These are phyloP conservation scores for Ptilorrhoa leucosticta DNA, from an alignment of 2,113 vertebrate species.

Conservation along the genomic window DNA sequence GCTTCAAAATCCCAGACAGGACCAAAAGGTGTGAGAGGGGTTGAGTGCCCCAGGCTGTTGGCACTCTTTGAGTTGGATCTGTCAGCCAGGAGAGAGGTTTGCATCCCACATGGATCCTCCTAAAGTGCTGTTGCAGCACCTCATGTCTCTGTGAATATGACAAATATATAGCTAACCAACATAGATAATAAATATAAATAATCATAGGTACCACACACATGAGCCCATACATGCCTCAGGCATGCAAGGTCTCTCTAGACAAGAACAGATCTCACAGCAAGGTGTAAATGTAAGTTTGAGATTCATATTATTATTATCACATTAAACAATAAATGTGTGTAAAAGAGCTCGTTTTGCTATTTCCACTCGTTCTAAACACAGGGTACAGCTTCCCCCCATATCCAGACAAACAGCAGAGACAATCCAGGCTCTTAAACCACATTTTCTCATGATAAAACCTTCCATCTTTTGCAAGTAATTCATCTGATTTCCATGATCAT, in stretches of 20 bases:
- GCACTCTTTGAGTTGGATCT: neutral
- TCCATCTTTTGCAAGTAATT: conserved; percentile 23
- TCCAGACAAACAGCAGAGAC: neutral
- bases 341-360: neutral
- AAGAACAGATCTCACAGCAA: neutral
- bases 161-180: neutral
- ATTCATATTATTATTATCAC: neutral
- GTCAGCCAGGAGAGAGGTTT: neutral
- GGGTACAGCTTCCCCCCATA: neutral
- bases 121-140: neutral
- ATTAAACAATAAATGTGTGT: neutral
- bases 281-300: neutral
- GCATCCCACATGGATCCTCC: neutral
- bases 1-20: neutral
- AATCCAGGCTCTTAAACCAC: neutral
- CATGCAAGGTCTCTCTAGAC: accelerated
- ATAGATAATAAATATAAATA: neutral
- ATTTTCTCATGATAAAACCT: conserved; percentile 31
- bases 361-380: neutral
- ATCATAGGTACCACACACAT: neutral
- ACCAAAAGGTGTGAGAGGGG: neutral
- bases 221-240: neutral
- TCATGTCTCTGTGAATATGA: neutral
- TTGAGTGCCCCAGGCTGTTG: accelerated
- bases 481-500: conserved; percentile 65